phyloP scores from a whole-genome alignment of 1,140 invertebrate species.

The Andricus grossulariae region DNA sequence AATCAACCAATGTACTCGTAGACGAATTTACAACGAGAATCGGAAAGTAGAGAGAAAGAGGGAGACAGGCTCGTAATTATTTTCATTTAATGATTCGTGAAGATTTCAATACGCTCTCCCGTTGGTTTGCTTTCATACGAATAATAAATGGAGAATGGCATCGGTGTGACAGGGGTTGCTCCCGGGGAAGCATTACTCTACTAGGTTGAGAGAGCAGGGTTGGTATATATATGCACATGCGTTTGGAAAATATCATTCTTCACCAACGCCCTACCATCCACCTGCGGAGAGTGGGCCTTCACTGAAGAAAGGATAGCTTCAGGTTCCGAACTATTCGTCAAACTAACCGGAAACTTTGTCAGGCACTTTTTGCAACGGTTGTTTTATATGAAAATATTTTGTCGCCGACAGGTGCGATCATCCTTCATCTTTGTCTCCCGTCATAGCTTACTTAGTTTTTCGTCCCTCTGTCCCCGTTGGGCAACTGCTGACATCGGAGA shows the following conservation, averaged over 20 bases:
- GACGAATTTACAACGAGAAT: neutral
- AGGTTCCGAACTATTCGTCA: slow-evolving; percentile 58
- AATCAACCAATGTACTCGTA: too few species aligned
- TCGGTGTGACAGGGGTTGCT: slow-evolving; percentile 12
- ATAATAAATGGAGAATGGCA: slow-evolving; percentile 64
- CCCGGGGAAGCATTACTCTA: slow-evolving; percentile 40
- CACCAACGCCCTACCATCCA: slow-evolving; percentile 41
- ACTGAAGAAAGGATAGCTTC: slow-evolving; percentile 48
- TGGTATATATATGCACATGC: slow-evolving; percentile 54
- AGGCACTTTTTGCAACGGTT: slow-evolving; percentile 45
- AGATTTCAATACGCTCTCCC: slow-evolving; percentile 55
- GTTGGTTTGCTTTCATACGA: slow-evolving; percentile 47
- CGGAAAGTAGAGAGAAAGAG: neutral
- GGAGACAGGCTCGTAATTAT: slow-evolving; percentile 41
- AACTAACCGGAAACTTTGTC: slow-evolving; percentile 58
- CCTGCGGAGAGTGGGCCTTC: slow-evolving; percentile 23
- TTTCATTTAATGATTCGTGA: slow-evolving; percentile 64
- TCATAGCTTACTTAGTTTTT: neutral
- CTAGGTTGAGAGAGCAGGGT: slow-evolving; percentile 39
- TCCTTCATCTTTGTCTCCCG: slow-evolving; percentile 35
- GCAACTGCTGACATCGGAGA: slow-evolving; percentile 43
- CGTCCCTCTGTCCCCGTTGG: slow-evolving; percentile 16
- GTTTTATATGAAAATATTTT: slow-evolving; percentile 53
- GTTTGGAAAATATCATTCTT: slow-evolving; percentile 59
- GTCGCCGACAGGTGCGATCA: slow-evolving; percentile 35